These are phyloP conservation scores for Drosophila leonis DNA, from an alignment of 2,888 invertebrate genomes.

Conservation along the genomic window DNA sequence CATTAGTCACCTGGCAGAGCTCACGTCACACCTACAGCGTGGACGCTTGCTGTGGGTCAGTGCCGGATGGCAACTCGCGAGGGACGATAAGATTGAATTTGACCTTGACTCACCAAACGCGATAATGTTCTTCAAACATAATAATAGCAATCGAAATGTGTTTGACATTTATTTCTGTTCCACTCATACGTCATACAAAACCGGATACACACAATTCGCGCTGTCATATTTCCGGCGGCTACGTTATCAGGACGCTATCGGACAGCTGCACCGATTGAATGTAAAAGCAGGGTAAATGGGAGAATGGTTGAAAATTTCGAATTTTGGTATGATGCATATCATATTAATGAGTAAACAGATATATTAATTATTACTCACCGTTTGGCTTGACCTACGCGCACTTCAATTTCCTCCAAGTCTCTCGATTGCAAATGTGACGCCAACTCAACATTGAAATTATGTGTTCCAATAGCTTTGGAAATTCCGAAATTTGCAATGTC, in stretches of 20 bases:
- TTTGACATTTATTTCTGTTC: background rate
- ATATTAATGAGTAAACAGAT: background rate
- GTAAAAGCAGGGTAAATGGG: no score
- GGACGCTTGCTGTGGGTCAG: constrained; percentile 31
- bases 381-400: background rate
- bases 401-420: background rate
- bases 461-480: background rate
- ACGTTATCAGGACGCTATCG: background rate
- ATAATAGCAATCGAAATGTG: background rate
- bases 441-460: background rate
- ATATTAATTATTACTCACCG: background rate
- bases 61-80: constrained; percentile 1
- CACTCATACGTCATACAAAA: background rate
- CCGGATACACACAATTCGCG: background rate
- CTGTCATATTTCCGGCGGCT: background rate
- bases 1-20: background rate
- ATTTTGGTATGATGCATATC: background rate
- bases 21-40: background rate
- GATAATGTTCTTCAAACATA: background rate
- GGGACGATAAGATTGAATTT: constrained; percentile 22
- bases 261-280: background rate
- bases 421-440: background rate
- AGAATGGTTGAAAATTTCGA: no score
- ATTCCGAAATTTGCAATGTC: background rate
- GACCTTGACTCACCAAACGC: background rate